Evolutionary conservation across 2,888 invertebrate genomes (phyloP), one percentile per base, ranked within the genome.

Genomic region (Troides oblongomaculatus): DNA sequence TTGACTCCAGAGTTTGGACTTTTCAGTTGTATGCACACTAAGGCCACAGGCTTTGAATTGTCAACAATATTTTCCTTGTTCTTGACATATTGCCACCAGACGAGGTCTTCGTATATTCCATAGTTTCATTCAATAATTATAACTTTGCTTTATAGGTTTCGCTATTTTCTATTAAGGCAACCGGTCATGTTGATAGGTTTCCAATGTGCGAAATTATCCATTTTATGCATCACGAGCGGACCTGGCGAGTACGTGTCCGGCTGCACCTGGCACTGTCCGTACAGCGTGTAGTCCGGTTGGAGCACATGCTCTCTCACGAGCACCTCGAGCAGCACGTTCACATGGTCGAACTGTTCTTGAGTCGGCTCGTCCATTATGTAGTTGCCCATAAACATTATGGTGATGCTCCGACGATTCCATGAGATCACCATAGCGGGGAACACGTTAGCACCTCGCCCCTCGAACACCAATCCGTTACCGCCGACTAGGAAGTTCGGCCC

Each of bases 401-500:
- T 81, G 62, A 91, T 83, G 65, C 82, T 81, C 61, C 74, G 83
- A 0, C 61, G 56, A 69, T 91, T 90, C 83, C 82, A 87, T 0
- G 75, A 73, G 1, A 70, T 73, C 7, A 86, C 80, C 87, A 90
- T 86, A 0, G 80, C 87, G 0, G 86, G 85, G 8, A 81, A 65
- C 1, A 87, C 77, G 71, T 90, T 90, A 0, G 87, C 87, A 1
- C 91, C 91, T 74, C 87, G 77, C 0, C 90, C 92, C 78, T 91
- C 91, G 69, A 91, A 91, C 3, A 91, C 66, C 1, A 81, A 73
- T 4, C 90, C 91, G 7, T 84, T 81, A 1, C 87, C 88, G 14
- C 86, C 82, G 5, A 91, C 84, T 0, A 92, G 81, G 69, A 82
- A 92, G 71, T 92, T 92, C 0, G 90, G 87, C 0, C 84, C 89